Conservation (phyloP, 23 tunicate genomes). For the Ciona savignyi region DNA sequence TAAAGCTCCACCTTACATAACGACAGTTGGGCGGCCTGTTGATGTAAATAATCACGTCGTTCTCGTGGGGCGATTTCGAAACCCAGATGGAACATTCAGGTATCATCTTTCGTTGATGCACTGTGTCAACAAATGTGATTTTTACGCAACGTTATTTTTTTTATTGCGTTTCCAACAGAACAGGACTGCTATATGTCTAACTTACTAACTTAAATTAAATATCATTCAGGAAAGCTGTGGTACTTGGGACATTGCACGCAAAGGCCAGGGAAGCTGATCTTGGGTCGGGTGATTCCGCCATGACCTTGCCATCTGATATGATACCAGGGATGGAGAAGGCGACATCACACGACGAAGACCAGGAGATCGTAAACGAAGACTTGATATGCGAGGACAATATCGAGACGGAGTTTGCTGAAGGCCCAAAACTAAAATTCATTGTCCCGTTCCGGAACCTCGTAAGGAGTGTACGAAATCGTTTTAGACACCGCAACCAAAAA, state of each 20-base stretch:
- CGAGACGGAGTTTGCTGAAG: not conserved
- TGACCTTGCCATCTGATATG: conserved; percentile 12
- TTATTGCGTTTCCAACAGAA: too few relatives aligned
- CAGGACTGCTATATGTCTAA: too few relatives aligned
- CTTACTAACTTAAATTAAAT: not conserved
- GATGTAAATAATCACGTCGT: conserved; percentile 8
- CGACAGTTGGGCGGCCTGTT: conserved; percentile 18
- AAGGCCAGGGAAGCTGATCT: not conserved
- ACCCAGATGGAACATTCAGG: conserved; percentile 16
- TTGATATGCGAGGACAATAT: not conserved
- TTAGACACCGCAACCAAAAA: not conserved
- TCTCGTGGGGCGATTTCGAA: conserved; percentile 8
- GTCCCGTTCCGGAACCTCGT: not conserved
- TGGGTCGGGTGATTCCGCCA: conserved; percentile 21
- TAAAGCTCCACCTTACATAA: conserved; percentile 1
- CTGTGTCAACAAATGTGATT: too few relatives aligned
- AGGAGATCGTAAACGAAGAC: not conserved
- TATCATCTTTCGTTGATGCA: too few relatives aligned
- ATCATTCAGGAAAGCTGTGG: conserved; percentile 19
- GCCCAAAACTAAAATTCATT: not conserved
- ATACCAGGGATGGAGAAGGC: not conserved
- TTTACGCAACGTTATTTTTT: too few relatives aligned
- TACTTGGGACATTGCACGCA: conserved; percentile 12
- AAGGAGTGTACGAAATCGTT: not conserved
- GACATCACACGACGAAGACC: not conserved